Conservation (phyloP, 2,113 vertebrate species). For the Spheniscus mendiculus region DNA sequence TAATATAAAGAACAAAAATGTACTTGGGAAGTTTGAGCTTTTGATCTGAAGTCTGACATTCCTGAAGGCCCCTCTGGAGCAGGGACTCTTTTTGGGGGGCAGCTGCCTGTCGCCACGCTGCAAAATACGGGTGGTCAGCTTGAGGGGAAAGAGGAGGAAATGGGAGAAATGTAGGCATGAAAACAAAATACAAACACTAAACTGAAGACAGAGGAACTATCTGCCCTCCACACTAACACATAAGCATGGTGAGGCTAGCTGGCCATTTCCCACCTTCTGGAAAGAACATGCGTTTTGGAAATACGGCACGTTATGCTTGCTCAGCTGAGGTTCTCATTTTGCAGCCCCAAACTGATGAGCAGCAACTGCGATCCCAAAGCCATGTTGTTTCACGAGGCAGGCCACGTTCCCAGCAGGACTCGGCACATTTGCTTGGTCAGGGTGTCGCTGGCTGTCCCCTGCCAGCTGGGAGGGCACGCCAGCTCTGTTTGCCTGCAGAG, state of each 20-base stretch:
- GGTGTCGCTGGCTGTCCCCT: accelerated
- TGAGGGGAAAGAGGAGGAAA: neutral
- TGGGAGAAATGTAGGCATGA: neutral
- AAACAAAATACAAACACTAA: neutral
- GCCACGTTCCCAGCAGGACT: neutral
- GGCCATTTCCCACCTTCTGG: neutral
- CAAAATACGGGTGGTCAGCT: neutral
- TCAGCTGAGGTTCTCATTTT: neutral
- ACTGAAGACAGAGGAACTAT: neutral
- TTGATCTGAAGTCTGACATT: neutral
- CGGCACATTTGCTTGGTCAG: neutral
- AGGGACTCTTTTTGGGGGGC: neutral
- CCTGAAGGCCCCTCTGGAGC: neutral
- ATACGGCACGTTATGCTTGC: accelerated
- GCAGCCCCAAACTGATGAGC: accelerated
- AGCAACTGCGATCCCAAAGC: neutral
- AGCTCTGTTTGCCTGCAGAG: neutral
- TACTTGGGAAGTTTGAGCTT: neutral
- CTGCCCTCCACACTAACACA: neutral
- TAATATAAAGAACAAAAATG: neutral
- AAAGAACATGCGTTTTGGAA: neutral
- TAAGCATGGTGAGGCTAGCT: neutral
- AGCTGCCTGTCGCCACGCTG: neutral
- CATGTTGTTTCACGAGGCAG: accelerated
- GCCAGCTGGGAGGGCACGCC: neutral